Evolutionary conservation across 2,113 vertebrate genomes (phyloP), one percentile per base, ranked within the genome.

Genomic region (Percopsis transmontana): DNA sequence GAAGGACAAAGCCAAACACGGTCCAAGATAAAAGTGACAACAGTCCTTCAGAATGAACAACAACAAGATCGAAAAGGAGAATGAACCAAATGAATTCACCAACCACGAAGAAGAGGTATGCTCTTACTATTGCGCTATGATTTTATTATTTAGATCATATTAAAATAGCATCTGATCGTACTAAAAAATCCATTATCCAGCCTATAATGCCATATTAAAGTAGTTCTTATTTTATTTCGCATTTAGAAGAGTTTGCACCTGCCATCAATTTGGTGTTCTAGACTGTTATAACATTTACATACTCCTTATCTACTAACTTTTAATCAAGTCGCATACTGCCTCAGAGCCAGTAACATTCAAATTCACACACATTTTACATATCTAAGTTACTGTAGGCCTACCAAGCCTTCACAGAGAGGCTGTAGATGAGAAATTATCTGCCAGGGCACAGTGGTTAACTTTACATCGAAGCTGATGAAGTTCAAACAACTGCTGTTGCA

Each of bases 61-160:
- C 87, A 90, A 66, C 80, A 91, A 87, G 83, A 66, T 13, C 65
- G 91, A 93, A 76, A 92, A 92, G 16, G 91, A 92, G 15, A 91
- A 68, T 72, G 92, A 92, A 57, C 72, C 44, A 38, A 91, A 77
- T 66, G 91, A 93, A 74, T 93, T 89, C 81, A 87, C 77, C 85
- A 91, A 75, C 84, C 78, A 90, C 66, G 92, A 92, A 70, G 91
- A 92, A 66, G 91, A 93, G 91, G 92, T 93, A 85, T 73, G 71
- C 2, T 48, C 0, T 83, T 82, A 9, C 42, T 27, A 47, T 5
- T 27, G 1, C 14, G 23, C 58, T 61, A 56, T 53, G 74, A 57
- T 33, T 33, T 33, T 33, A 21, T n/a, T 33, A 5, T 12, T 21
- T 38, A 42, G 33, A 27, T n/a, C n/a, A 8, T 45, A n/a, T 19